Conservation (phyloP, 2,888 invertebrate species). For the Sesia bembeciformis region DNA sequence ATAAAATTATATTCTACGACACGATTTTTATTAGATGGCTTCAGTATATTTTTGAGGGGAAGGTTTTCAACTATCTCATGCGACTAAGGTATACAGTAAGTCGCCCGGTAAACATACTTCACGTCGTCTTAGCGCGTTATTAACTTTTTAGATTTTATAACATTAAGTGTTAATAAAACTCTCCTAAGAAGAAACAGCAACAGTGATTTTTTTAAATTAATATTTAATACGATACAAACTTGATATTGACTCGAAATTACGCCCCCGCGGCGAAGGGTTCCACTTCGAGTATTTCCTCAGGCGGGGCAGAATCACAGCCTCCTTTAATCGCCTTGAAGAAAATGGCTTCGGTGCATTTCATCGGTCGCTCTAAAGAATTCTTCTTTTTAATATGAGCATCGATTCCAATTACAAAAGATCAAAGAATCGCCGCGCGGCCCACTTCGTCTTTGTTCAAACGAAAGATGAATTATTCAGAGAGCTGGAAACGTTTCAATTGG, state of each 20-base stretch:
- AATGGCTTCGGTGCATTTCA: conserved; percentile 70
- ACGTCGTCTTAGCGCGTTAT: no score
- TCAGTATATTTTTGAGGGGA: no score
- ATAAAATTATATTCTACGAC: no score
- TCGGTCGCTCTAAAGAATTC: conserved; percentile 60
- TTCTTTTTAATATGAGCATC: conserved; percentile 75
- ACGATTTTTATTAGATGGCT: no score
- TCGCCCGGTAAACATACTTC: no score
- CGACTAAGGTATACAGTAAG: no score
- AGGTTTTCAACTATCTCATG: no score
- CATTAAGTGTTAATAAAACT: no score
- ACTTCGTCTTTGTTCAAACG: conserved; percentile 75
- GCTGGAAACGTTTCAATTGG: conserved; percentile 75
- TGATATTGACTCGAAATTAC: not conserved
- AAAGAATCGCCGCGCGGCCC: conserved; percentile 74
- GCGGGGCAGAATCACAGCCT: conserved; percentile 47
- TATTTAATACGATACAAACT: not conserved
- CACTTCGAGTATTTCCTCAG: conserved; percentile 14
- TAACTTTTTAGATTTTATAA: no score
- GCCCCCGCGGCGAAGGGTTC: not conserved
- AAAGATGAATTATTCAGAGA: conserved; percentile 75
- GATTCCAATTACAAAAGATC: conserved; percentile 76
- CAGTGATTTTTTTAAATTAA: not conserved
- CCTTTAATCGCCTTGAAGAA: conserved; percentile 59
- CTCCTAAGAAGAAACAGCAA: no score